Conservation (phyloP, 1,140 invertebrate species). For the Drosophila equinoxialis region DNA sequence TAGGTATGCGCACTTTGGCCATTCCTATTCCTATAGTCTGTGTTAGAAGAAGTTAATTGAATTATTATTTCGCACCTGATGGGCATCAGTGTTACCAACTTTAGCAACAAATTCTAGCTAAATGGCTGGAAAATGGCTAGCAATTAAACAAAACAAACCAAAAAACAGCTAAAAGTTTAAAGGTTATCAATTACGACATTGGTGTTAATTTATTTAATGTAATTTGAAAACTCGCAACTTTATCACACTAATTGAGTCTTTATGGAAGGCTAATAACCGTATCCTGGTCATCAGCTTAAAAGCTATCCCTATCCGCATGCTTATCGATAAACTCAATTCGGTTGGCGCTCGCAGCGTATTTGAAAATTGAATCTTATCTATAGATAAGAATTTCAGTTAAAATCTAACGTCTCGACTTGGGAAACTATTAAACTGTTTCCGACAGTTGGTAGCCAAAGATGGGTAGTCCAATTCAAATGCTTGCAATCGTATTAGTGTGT, state of each 20-base stretch:
- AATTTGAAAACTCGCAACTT: no score
- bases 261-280: no score
- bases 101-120: background rate
- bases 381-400: slow-evolving; percentile 15
- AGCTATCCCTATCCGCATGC: background rate
- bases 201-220: background rate
- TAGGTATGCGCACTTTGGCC: slow-evolving; percentile 92
- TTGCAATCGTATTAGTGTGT: slow-evolving; percentile 37
- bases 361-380: background rate
- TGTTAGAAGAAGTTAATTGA: slow-evolving; percentile 50
- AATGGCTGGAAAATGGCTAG: background rate
- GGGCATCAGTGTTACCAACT: slow-evolving; percentile 7
- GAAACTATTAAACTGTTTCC: background rate
- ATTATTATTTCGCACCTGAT: slow-evolving; percentile 55
- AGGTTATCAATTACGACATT: background rate
- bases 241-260: no score
- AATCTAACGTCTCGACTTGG: background rate
- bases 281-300: no score
- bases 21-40: slow-evolving; percentile 82
- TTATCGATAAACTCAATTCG: background rate
- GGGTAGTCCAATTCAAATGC: slow-evolving; percentile 19
- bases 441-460: slow-evolving; percentile 42
- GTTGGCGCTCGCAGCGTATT: background rate
- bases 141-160: no score
- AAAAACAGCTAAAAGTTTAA: background rate